A percentile compares a stretch with the other conserved stretches of the same genome.
Evolutionary conservation across 2,797 vertebrate genomes (phyloP).

Genomic region (Myiothlypis chrysogaster): DNA sequence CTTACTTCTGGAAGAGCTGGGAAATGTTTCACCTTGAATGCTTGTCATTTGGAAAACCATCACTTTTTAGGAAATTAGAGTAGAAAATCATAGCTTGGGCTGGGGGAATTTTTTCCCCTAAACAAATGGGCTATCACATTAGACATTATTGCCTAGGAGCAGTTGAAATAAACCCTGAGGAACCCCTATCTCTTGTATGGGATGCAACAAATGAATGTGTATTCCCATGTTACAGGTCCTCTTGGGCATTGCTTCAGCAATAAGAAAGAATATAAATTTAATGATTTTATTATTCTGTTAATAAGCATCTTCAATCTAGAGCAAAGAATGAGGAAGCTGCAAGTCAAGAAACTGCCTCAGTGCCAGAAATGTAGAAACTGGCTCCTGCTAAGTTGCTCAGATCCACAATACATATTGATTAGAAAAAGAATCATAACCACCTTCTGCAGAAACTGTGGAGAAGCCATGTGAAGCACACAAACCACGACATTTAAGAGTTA

Average conservation of each 20-base stretch:
- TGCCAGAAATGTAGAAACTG: not conserved
- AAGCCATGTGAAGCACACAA: not conserved
- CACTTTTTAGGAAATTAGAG: constrained; percentile 18
- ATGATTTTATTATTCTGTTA: not conserved
- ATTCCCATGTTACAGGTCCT: not conserved
- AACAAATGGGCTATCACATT: not conserved
- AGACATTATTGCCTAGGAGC: not conserved
- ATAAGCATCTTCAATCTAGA: not conserved
- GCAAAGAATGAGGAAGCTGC: not conserved
- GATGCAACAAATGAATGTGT: not conserved
- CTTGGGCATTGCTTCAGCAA: not conserved
- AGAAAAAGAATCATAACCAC: not conserved
- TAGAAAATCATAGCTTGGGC: not conserved
- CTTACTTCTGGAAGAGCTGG: not conserved
- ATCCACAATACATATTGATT: not conserved
- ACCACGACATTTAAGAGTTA: not conserved
- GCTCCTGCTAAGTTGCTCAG: not conserved
- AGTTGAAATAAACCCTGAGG: not conserved
- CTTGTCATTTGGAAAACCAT: not conserved
- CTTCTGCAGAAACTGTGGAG: not conserved
- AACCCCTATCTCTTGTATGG: not conserved
- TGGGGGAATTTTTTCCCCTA: not conserved
- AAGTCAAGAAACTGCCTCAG: not conserved
- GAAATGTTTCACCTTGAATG: not conserved
- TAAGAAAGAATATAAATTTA: not conserved